Evolutionary conservation across 1,140 invertebrate species (phyloP).

Genomic region (Cherax destructor): DNA sequence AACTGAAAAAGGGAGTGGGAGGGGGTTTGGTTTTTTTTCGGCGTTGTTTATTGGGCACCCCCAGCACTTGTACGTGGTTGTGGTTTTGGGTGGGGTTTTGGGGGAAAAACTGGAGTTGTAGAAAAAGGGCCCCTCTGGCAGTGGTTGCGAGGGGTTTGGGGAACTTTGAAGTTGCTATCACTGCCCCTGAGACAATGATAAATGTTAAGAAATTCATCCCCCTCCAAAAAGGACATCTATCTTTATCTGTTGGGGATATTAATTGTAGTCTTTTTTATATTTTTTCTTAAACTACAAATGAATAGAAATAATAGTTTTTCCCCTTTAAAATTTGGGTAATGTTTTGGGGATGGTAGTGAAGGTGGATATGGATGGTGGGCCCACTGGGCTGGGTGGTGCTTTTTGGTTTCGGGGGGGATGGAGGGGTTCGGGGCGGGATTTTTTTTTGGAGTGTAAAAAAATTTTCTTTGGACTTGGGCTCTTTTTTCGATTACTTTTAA

Average conservation of each 20-base stretch:
- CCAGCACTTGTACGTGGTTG: slow-evolving; percentile 62
- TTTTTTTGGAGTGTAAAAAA: too few relatives aligned
- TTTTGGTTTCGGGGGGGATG: too few relatives aligned
- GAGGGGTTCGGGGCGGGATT: too few relatives aligned
- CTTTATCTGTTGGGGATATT: too few relatives aligned
- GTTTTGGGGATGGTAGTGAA: neutral
- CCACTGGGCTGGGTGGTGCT: too few relatives aligned
- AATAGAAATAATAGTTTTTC: neutral
- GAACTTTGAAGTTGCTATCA: slow-evolving; percentile 20
- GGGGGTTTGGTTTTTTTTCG: slow-evolving; percentile 45
- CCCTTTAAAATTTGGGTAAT: neutral
- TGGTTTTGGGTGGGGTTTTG: slow-evolving; percentile 7
- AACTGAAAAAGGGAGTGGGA: neutral
- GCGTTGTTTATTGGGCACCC: slow-evolving; percentile 63
- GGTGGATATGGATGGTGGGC: too few relatives aligned
- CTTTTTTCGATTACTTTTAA: too few relatives aligned
- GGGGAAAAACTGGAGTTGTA: slow-evolving; percentile 1
- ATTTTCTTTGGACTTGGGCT: slow-evolving; percentile 1
- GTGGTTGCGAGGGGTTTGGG: slow-evolving; percentile 34
- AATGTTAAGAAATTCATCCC: too few relatives aligned
- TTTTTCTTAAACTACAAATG: neutral
- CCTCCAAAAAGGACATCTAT: too few relatives aligned
- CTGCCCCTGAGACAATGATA: neutral
- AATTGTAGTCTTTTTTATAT: too few relatives aligned
- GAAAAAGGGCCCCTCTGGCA: slow-evolving; percentile 56